Percentiles rank a stretch among this genome's conserved stretches.
Evolutionary conservation across 2,113 vertebrate genomes (phyloP).

Genomic region (Pandion haliaetus): DNA sequence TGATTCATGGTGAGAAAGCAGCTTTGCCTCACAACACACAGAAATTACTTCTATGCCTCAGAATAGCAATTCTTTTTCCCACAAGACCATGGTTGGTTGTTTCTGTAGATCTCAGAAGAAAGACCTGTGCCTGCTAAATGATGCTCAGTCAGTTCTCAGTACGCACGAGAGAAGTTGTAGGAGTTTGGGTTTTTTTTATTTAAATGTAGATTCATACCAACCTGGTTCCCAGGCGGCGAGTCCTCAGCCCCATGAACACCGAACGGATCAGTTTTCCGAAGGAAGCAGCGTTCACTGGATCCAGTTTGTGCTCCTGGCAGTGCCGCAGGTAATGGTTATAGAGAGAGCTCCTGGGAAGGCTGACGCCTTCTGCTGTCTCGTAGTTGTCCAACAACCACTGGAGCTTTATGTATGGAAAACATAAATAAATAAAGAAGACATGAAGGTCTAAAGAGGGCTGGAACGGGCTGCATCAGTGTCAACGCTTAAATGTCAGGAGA

Average conservation of each 20-base stretch:
- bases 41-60: not conserved
- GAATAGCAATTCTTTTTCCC: not conserved
- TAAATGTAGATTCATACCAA: not conserved
- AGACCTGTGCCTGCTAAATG: not conserved
- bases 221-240: conserved; percentile 94
- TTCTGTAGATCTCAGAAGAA: not conserved
- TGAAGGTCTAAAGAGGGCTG: not conserved
- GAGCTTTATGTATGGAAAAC: conserved; percentile 75
- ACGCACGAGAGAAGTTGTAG: not conserved
- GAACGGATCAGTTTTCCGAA: conserved; percentile 98
- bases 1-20: not conserved
- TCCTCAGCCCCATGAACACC: conserved; percentile 95
- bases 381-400: conserved; percentile 99
- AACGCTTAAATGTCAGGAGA: not conserved
- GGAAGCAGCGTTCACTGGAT: conserved; percentile 95
- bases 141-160: not conserved
- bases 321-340: conserved; percentile 97
- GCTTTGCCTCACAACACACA: not conserved
- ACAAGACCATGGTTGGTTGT: rapidly evolving
- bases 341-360: conserved; percentile 91
- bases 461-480: rapidly evolving
- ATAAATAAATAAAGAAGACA: not conserved
- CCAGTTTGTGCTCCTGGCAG: conserved; percentile 98
- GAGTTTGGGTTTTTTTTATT: not conserved
- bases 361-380: conserved; percentile 94